Base-by-base conservation (phyloP, 1,140 invertebrate genomes). In the Araneus ventricosus region DNA sequence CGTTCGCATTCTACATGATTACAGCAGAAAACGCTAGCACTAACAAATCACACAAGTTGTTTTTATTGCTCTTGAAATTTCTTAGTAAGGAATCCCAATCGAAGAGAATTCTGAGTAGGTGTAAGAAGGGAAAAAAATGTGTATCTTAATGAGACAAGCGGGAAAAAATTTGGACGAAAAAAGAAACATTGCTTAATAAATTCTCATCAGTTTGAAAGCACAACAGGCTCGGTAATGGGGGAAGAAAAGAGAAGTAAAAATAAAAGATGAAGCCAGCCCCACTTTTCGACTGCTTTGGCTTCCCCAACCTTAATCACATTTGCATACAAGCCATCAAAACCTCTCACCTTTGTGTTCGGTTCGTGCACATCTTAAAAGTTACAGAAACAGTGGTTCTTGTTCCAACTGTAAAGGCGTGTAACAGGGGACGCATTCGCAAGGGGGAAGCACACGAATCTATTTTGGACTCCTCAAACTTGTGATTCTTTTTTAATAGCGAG, bases 141-240 rank as follows among this genome's bases (percentile, higher is more conserved):
- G 27, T 27, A 67, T 67, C 63, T 27, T 67, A 67, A 67, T 67
- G 63, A 67, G 63, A n/a, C 10, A 63, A 27, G 22, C n/a, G 6
- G 0, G 27, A 67, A 67, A 30, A n/a, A 63, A 63, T 7, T n/a
- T 20, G 59, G n/a, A 63, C 2, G 3, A 27, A n/a, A 63, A 63
- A 63, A 63, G 6, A 63, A 22, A 63, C 22, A 7, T 63, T 4
- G 14, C 63, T 22, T n/a, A 67, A 67, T 67, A 67, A 67, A 67
- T 67, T 67, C 63, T 67, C 27, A 67, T 67, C 63, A 67, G 27
- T 67, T 67, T n/a, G 63, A 67, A 67, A n/a, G 63, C 63, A 67
- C 14, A 67, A 27, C 63, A 67, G 27, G n/a, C 7, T 27, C 24
- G 14, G 63, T 52, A 67, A n/a, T n/a, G 27, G 63, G 27, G 63